These are phyloP conservation scores for Pseudonaja textilis DNA, from an alignment of 2,113 vertebrate genomes.

Conservation along the genomic window DNA sequence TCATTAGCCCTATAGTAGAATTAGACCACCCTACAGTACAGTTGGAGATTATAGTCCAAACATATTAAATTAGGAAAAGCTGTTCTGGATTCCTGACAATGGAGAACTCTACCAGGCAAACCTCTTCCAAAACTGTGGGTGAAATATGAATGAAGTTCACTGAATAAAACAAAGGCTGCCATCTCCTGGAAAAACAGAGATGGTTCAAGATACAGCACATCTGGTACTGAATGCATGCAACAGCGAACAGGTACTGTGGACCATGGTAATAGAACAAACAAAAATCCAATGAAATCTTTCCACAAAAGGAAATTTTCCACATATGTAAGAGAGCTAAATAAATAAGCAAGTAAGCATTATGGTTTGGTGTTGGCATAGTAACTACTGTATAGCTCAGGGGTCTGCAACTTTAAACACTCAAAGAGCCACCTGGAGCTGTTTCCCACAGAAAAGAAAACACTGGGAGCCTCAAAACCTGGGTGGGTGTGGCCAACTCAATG, in stretches of 20 bases:
- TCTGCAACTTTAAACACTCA: too few relatives aligned
- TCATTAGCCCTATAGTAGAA: background rate
- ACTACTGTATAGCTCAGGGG: too few relatives aligned
- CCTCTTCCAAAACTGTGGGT: too few relatives aligned
- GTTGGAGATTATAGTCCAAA: background rate
- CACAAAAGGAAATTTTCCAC: background rate
- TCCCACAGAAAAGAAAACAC: too few relatives aligned
- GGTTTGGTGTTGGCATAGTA: background rate
- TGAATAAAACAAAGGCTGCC: conserved; percentile 20
- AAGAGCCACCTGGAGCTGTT: too few relatives aligned
- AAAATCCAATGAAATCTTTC: background rate
- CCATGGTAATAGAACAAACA: background rate
- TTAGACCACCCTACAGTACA: background rate
- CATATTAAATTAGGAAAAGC: background rate
- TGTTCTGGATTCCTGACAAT: background rate
- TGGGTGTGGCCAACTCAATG: too few relatives aligned
- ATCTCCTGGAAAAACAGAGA: conserved; percentile 18
- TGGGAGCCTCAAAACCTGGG: too few relatives aligned
- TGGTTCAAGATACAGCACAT: background rate
- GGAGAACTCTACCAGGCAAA: background rate
- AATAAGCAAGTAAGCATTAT: background rate
- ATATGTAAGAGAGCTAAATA: background rate
- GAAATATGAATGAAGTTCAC: background rate
- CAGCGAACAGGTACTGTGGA: background rate
- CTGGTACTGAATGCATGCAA: too few relatives aligned